Evolutionary conservation across 2,888 invertebrate genomes (phyloP), one percentile per base, ranked within the genome.

Genomic region (Drosophila histrio): DNA sequence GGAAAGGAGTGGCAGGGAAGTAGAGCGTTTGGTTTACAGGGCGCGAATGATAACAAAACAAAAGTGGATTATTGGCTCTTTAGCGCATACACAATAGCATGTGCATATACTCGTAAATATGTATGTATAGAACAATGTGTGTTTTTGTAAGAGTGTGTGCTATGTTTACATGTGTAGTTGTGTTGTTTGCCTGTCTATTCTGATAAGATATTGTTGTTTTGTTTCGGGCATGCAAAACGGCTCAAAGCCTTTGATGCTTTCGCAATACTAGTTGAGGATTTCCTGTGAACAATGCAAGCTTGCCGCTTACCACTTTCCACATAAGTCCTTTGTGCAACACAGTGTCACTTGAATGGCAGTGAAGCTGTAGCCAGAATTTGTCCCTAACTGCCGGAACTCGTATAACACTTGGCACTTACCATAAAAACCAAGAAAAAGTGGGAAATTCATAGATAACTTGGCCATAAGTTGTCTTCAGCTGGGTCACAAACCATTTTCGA

Each of bases 21-120:
- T 22, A 21, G 30, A 15, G 46, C 39, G 30, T 7, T 63, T 44
- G 54, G 36, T 38, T 46, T 77, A 46, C 62, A 28, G 70, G 68
- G 68, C 72, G 69, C 73, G 61, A 80, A 75, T 81, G 86, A 89
- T 89, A 87, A 87, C 76, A 86, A 79, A 78, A 79, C 79, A 78
- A 77, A 79, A 87, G 86, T 89, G 74, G 89, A 89, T 88, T 87
- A 89, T 88, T 87, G 81, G 84, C 84, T 84, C 86, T 88, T 73
- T 67, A 77, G 77, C 74, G 62, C 71, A 88, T 80, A 77, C 84
- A 85, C 87, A 88, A 88, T 71, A 64, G 24, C 38, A 26, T 62
- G 44, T 57, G 63, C 41, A 34, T 46, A 38, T 39, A 54, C n/a
- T n/a, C n/a, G n/a, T n/a, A n/a, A 26, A 13, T 26, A 34, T 43